These are phyloP conservation scores for Synanthedon myopaeformis DNA, from an alignment of 2,888 invertebrate species.

Conservation along the genomic window DNA sequence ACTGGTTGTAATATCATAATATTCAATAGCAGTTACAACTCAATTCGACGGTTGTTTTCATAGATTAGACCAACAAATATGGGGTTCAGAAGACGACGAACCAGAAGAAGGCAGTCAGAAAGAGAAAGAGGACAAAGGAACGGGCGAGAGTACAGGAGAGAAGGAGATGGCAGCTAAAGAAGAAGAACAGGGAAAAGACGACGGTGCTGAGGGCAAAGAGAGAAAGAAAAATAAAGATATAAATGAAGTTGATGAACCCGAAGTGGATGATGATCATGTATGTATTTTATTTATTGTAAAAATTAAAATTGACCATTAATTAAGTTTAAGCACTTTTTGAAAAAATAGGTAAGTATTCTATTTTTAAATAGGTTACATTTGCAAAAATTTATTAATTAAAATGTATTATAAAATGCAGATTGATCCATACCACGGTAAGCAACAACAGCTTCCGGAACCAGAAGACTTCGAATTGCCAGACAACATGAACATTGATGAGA, in stretches of 20 bases:
- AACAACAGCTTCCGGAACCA: constrained; percentile 82
- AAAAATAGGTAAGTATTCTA: neutral
- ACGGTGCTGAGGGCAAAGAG: constrained; percentile 65
- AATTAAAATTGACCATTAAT: neutral
- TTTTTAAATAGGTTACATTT: neutral
- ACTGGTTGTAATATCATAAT: no score
- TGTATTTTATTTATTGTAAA: constrained; percentile 13
- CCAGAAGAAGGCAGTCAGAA: constrained; percentile 68
- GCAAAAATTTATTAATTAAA: neutral
- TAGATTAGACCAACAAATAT: constrained; percentile 80
- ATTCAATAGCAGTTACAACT: no score
- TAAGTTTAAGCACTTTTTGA: neutral
- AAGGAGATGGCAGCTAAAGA: constrained; percentile 83
- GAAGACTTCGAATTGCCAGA: constrained; percentile 91
- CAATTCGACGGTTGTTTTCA: neutral
- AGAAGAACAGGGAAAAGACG: constrained; percentile 67
- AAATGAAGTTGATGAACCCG: constrained; percentile 85
- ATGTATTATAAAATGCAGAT: constrained; percentile 29
- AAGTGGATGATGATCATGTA: constrained; percentile 81
- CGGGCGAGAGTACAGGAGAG: constrained; percentile 73
- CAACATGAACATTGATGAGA: constrained; percentile 83
- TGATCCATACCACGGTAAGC: constrained; percentile 86
- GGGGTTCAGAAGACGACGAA: constrained; percentile 87
- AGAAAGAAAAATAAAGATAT: constrained; percentile 77
- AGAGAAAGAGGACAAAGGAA: constrained; percentile 73